phyloP scores from a whole-genome alignment of 2,888 invertebrate species.

The Eupelmus urozonus region DNA sequence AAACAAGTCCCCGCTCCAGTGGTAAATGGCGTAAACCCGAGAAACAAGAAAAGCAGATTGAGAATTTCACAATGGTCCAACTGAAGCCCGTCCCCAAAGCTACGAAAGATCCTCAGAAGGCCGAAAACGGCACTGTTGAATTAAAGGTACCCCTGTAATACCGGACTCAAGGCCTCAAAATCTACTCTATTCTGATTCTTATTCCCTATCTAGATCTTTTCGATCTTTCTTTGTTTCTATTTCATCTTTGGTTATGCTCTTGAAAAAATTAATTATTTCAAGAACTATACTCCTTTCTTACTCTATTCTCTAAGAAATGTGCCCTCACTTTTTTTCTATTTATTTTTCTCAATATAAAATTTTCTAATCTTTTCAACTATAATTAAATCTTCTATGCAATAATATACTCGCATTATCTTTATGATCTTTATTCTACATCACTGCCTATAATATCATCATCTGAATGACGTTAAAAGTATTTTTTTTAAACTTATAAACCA shows the following conservation, averaged over 20 bases:
- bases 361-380: no score
- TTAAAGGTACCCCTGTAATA: conserved; percentile 72
- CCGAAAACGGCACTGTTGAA: conserved; percentile 70
- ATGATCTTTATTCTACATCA: no score
- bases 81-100: conserved; percentile 80
- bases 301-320: no score
- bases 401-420: no score
- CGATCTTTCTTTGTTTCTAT: neutral
- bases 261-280: conserved; percentile 8
- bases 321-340: no score
- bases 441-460: neutral
- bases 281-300: neutral
- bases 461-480: neutral
- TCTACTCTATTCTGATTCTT: conserved; percentile 27
- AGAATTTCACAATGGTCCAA: conserved; percentile 81
- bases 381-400: no score
- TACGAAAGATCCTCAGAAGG: conserved; percentile 66
- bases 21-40: conserved; percentile 53
- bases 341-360: no score
- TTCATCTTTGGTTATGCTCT: neutral
- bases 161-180: conserved; percentile 57
- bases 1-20: conserved; percentile 62
- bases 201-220: conserved; percentile 20
- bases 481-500: no score
- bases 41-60: conserved; percentile 77